Evolutionary conservation across 2,888 invertebrate genomes (phyloP).

Genomic region (Phalera bucephala): DNA sequence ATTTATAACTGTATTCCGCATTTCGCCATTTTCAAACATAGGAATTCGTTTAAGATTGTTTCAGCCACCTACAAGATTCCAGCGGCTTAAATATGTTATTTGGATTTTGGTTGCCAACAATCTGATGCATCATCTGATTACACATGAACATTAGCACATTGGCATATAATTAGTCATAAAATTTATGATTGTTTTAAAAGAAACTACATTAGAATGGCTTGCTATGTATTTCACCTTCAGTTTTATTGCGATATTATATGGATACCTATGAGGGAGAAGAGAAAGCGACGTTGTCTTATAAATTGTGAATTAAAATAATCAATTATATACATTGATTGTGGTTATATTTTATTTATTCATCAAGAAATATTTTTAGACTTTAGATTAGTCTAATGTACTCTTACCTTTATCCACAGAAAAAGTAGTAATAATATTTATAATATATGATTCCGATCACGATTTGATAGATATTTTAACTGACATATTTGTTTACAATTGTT

Average conservation of each 20-base stretch:
- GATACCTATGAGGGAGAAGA: too few relatives aligned
- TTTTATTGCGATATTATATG: not conserved
- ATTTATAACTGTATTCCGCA: slow-evolving; percentile 41
- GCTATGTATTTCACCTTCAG: not conserved
- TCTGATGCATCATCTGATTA: slow-evolving; percentile 19
- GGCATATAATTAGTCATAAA: slow-evolving; percentile 7
- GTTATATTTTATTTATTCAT: too few relatives aligned
- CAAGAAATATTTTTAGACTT: too few relatives aligned
- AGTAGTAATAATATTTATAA: too few relatives aligned
- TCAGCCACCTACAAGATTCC: slow-evolving; percentile 39
- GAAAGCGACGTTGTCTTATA: too few relatives aligned
- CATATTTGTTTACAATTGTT: too few relatives aligned
- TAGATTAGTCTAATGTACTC: too few relatives aligned
- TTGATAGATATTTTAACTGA: too few relatives aligned
- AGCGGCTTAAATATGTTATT: slow-evolving; percentile 34
- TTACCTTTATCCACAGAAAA: too few relatives aligned
- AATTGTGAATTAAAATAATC: too few relatives aligned
- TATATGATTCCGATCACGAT: too few relatives aligned
- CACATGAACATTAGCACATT: slow-evolving; percentile 5
- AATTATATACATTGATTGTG: too few relatives aligned
- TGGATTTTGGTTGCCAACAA: slow-evolving; percentile 26
- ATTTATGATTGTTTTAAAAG: slow-evolving; percentile 2
- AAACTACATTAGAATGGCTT: not conserved
- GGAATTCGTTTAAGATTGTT: slow-evolving; percentile 48
- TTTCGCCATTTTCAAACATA: slow-evolving; percentile 40